Evolutionary conservation across 2,113 vertebrate species (phyloP).

Genomic region (Castor canadensis): DNA sequence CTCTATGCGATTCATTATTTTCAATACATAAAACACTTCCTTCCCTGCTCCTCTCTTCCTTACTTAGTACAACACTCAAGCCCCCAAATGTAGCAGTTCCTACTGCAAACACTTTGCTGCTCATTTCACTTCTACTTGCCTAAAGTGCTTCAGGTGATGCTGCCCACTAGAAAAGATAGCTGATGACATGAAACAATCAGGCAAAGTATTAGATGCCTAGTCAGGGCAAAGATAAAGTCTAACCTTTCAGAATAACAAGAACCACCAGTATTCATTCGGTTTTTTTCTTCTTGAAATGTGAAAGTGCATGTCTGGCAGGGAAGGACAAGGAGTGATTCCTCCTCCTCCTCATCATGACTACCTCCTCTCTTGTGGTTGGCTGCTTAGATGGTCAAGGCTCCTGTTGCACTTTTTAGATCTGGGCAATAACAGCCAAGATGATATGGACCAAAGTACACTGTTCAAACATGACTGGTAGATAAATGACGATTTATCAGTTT

Average conservation of each 20-base stretch:
- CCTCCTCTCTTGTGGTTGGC: conserved; percentile 56
- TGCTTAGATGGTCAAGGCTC: conserved; percentile 59
- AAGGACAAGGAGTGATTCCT: conserved; percentile 59
- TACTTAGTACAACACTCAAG: neutral
- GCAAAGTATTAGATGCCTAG: neutral
- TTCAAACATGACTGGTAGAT: conserved; percentile 72
- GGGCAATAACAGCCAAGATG: conserved; percentile 61
- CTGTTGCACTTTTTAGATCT: neutral
- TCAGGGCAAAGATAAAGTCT: conserved; percentile 71
- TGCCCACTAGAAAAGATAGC: conserved; percentile 62
- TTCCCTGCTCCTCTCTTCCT: conserved; percentile 63
- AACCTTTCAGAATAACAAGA: conserved; percentile 76
- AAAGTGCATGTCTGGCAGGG: conserved; percentile 68
- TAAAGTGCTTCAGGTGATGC: conserved; percentile 70
- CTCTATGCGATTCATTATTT: conserved; percentile 49
- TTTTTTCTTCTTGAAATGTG: conserved; percentile 54
- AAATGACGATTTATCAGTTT: conserved; percentile 78
- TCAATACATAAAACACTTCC: conserved; percentile 50
- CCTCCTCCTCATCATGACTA: neutral
- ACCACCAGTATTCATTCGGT: conserved; percentile 71
- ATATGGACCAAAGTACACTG: conserved; percentile 69
- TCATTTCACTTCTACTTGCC: conserved; percentile 69
- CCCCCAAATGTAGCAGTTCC: neutral
- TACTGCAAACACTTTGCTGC: conserved; percentile 57
- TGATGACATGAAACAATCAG: conserved; percentile 33